Evolutionary conservation across 2,113 vertebrate genomes (phyloP).

Genomic region (Platichthys flesus): DNA sequence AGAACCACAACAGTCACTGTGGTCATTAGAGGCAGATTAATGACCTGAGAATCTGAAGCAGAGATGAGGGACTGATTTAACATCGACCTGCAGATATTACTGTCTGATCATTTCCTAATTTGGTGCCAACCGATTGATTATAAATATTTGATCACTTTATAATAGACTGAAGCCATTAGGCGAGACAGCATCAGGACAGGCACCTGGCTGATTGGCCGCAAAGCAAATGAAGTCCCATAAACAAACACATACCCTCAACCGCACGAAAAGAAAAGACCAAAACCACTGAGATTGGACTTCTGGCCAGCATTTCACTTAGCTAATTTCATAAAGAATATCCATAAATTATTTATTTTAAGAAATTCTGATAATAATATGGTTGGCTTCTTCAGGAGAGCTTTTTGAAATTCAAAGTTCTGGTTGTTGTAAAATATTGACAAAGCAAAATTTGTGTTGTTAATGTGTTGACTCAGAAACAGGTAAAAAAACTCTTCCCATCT

Average conservation of each 20-base stretch:
- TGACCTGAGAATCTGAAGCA: constrained; percentile 30
- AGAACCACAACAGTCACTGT: constrained; percentile 24
- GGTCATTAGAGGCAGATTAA: constrained; percentile 59
- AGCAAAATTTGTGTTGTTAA: neutral
- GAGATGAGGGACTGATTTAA: constrained; percentile 28
- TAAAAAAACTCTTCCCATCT: too few relatives aligned
- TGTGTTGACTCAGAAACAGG: constrained; percentile 5
- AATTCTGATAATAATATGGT: neutral
- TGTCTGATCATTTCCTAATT: constrained; percentile 40
- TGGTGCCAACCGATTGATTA: constrained; percentile 48
- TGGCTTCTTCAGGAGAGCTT: neutral
- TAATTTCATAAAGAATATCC: constrained; percentile 13
- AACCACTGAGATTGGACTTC: constrained; percentile 62
- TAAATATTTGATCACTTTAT: constrained; percentile 49
- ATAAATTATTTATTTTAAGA: constrained; percentile 1
- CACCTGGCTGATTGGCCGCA: constrained; percentile 27
- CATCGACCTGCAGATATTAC: constrained; percentile 24
- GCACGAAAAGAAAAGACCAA: constrained; percentile 66
- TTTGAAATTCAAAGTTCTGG: too few relatives aligned
- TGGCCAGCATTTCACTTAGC: neutral
- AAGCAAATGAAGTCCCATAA: constrained; percentile 45
- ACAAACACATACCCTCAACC: constrained; percentile 37
- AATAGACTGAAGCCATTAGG: constrained; percentile 37
- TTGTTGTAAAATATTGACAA: neutral
- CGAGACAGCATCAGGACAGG: constrained; percentile 18